Base-by-base conservation (phyloP, 2,797 vertebrate species). In the Hippoglossus hippoglossus region DNA sequence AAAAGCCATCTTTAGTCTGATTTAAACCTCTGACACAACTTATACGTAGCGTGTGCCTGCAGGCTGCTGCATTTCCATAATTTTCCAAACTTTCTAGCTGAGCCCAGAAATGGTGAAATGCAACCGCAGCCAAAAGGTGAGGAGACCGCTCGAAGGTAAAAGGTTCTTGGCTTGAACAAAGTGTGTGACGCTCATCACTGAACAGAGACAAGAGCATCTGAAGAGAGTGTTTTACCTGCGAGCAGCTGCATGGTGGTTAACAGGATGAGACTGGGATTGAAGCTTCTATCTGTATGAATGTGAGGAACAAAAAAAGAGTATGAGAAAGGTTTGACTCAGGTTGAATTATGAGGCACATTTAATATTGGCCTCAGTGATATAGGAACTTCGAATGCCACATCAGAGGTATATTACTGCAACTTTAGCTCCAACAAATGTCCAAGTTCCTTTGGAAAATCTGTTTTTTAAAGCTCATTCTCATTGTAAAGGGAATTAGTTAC, bases 1-100 rank as follows among this genome's bases (percentile, higher is more conserved):
- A 79, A 21, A 19, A 77, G 46, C 28, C 74, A 66, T 77, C 63
- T 81, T 67, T 65, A 65, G 47, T 86, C 67, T 52, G 54, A 86
- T 71, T 90, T 65, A 80, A 82, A 79, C 31, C 67, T 63, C 52
- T 65, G 60, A 63, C 57, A 81, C 51, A 47, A 63, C 62, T 62
- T 59, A n/a, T 13, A 66, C 26, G 21, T 51, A 57, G 65, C 16
- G 2, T 66, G 58, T 12, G 25, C 41, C 47, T n/a, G 18, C 47
- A 7, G 70, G 28, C 69, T 36, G 53, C 19, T 59, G 50, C 21
- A 25, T 59, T 51, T 82, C 46, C 63, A 73, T 49, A 72, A 53
- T 55, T 71, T 82, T 74, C 71, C 63, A 63, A 58, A 61, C 21
- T 58, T 58, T 82, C 55, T 63, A 36, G 41, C 58, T 55, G 31